Evolutionary conservation across 2,113 vertebrate genomes (phyloP), one percentile per base, ranked within the genome.

Genomic region (Cololabis saira): DNA sequence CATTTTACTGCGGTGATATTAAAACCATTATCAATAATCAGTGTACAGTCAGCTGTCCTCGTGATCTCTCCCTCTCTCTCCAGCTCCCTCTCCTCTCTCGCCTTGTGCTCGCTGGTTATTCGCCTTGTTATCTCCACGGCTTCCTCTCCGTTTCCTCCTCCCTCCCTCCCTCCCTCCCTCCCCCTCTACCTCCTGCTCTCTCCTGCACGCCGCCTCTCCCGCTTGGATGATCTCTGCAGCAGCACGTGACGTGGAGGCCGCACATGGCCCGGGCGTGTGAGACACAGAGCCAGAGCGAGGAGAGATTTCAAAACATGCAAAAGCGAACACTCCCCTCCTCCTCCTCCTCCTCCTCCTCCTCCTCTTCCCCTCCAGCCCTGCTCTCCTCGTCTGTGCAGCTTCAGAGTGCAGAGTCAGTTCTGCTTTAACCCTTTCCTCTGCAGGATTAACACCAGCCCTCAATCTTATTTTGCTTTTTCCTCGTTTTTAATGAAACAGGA

Each of bases 221-320:
- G 61, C 80, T 89, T 76, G 43, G 67, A 65, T 84, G 84, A 87
- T 88, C 81, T 90, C 91, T 91, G 92, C 91, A 92, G 81, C 82
- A 62, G 89, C 92, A 93, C 91, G 92, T 94, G 92, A 94, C 80
- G 71, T 53, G 85, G 76, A 67, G 55, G 78, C 90, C 52, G 92
- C 93, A 94, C 93, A 93, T 94, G 92, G 89, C 89, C 90, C 30
- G 81, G 81, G 89, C 89, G 90, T 93, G 92, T 93, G 92, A 92
- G 83, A 59, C 65, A 67, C 40, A 14, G 78, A 22, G 16, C 81
- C 58, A 55, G 52, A 66, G 61, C 10, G 73, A 41, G 24, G 67
- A 71, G 77, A 57, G 78, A 81, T 76, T 80, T 83, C 54, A 72
- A 81, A 87, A 81, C 87, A 85, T 87, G 84, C 78, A 77, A 76